Conservation (phyloP, 2,113 vertebrate species). For the Sylvia atricapilla region DNA sequence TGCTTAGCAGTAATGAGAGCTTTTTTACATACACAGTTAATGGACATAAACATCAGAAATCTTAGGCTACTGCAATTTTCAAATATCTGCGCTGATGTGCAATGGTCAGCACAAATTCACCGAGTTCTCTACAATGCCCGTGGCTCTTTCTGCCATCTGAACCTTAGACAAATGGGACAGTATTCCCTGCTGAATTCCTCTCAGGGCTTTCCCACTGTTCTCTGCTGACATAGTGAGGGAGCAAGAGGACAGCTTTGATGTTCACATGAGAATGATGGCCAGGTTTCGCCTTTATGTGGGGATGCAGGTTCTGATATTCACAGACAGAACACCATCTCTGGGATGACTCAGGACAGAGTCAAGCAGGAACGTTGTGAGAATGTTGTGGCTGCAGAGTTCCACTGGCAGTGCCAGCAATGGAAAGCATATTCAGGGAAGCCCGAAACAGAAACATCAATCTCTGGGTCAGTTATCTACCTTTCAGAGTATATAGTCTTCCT, state of each 20-base stretch:
- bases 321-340: not conserved
- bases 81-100: not conserved
- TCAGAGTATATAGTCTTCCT: not conserved
- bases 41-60: not conserved
- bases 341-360: not conserved
- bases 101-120: not conserved
- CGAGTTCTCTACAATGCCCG: accelerated
- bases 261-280: not conserved
- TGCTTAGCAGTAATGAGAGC: not conserved
- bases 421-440: not conserved
- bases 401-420: not conserved
- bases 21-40: not conserved
- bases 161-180: not conserved
- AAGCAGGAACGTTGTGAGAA: not conserved
- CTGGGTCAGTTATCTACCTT: not conserved
- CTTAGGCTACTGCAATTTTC: not conserved
- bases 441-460: not conserved
- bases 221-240: not conserved
- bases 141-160: not conserved
- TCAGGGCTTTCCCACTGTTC: not conserved
- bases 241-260: not conserved
- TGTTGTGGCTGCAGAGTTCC: not conserved
- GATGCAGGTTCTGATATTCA: not conserved
- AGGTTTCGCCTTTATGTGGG: not conserved
- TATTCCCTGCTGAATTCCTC: not conserved